Conservation (phyloP, 2,797 vertebrate species). For the Micromesistius poutassou region DNA sequence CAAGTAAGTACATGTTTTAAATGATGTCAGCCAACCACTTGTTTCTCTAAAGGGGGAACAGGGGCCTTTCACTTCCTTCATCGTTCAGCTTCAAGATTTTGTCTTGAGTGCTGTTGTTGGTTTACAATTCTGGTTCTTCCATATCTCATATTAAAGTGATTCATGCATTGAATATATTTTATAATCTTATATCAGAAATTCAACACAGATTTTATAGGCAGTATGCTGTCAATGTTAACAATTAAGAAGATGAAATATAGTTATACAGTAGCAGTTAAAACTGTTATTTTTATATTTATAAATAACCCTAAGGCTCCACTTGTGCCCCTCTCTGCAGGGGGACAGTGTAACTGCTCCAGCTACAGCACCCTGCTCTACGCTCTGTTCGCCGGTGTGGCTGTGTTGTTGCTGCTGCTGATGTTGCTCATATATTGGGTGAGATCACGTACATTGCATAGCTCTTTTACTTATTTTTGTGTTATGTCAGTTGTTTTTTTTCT, state of each 20-base stretch:
- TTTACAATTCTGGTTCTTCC: background rate
- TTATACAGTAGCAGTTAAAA: background rate
- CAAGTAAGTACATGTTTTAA: too few relatives aligned
- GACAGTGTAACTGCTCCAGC: constrained; percentile 48
- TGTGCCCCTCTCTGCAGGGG: constrained; percentile 31
- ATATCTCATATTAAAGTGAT: background rate
- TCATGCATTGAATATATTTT: background rate
- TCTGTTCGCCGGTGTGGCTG: constrained; percentile 54
- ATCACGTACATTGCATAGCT: constrained; percentile 6
- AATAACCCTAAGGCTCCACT: background rate
- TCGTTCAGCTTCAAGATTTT: background rate
- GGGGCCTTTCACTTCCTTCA: background rate
- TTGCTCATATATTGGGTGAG: constrained; percentile 55
- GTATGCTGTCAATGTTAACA: too few relatives aligned
- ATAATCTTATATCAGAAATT: background rate
- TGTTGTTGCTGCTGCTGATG: constrained; percentile 49
- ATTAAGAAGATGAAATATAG: background rate
- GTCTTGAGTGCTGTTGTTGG: background rate
- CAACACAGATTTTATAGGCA: too few relatives aligned
- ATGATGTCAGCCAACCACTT: too few relatives aligned
- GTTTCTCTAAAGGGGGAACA: background rate
- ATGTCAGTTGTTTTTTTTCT: background rate
- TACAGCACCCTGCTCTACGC: constrained; percentile 64
- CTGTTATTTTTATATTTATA: background rate
- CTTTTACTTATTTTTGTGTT: background rate